Conservation (phyloP, 2,113 vertebrate genomes). For the Ginglymostoma cirratum region DNA sequence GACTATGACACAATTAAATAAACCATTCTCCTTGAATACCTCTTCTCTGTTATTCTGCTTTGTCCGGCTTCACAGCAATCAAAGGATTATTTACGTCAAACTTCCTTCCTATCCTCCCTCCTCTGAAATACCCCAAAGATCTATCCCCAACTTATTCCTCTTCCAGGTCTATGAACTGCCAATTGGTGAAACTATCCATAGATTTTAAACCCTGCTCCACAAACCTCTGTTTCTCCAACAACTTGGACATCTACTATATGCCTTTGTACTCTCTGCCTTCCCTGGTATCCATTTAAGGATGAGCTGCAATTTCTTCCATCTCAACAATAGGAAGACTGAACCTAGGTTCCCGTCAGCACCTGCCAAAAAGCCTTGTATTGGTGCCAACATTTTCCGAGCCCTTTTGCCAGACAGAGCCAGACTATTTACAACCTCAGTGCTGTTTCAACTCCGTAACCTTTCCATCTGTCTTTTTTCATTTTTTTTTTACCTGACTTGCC, state of each 20-base stretch:
- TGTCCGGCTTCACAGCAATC: background rate
- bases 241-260: background rate
- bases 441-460: background rate
- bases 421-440: background rate
- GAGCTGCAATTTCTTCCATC: background rate
- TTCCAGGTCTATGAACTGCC: background rate
- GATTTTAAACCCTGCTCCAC: background rate
- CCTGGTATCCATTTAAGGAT: background rate
- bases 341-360: background rate
- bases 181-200: background rate
- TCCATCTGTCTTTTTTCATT: background rate
- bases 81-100: background rate
- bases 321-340: background rate
- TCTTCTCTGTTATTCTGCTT: background rate
- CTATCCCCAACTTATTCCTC: background rate
- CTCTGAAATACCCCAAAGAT: background rate
- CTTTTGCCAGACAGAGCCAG: background rate
- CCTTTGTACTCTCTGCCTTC: background rate
- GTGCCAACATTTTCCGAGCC: background rate
- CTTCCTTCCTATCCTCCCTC: background rate
- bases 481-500: background rate
- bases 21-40: background rate
- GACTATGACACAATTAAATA: background rate
- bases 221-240: background rate
- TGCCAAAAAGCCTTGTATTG: background rate